Evolutionary conservation across 1,140 invertebrate species (phyloP).

Genomic region (Aphidius gifuensis): DNA sequence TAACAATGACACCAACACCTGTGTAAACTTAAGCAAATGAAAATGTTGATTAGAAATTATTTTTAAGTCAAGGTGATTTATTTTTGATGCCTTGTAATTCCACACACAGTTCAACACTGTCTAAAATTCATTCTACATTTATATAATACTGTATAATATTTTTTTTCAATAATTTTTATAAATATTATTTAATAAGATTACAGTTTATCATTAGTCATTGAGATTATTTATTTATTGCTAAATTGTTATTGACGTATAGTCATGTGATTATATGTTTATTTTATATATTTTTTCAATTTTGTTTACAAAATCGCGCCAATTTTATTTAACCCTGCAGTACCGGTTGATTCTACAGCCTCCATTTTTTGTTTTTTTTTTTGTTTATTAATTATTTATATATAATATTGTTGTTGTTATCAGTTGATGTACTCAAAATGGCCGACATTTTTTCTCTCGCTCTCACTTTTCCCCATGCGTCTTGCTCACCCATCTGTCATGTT

Average conservation of each 20-base stretch:
- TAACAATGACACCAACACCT: not conserved
- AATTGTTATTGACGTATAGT: not conserved
- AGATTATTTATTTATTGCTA: not conserved
- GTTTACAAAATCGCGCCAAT: conserved; percentile 8
- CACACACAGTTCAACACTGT: not conserved
- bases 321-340: not conserved
- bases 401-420: no score
- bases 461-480: no score
- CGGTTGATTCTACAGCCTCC: not conserved
- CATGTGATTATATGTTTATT: conserved; percentile 4
- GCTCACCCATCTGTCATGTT: no score
- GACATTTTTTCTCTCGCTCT: no score
- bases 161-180: not conserved
- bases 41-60: conserved; percentile 1
- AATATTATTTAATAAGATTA: not conserved
- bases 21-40: conserved; percentile 10
- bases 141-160: not conserved
- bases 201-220: not conserved
- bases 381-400: not conserved
- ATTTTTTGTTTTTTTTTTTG: conserved; percentile 1
- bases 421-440: no score
- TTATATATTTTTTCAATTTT: conserved; percentile 7
- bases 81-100: conserved; percentile 21
- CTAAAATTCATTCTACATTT: not conserved
- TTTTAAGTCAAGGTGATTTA: conserved; percentile 30